These are phyloP conservation scores for Salminus brasiliensis DNA, from an alignment of 2,113 vertebrate species.

Conservation along the genomic window DNA sequence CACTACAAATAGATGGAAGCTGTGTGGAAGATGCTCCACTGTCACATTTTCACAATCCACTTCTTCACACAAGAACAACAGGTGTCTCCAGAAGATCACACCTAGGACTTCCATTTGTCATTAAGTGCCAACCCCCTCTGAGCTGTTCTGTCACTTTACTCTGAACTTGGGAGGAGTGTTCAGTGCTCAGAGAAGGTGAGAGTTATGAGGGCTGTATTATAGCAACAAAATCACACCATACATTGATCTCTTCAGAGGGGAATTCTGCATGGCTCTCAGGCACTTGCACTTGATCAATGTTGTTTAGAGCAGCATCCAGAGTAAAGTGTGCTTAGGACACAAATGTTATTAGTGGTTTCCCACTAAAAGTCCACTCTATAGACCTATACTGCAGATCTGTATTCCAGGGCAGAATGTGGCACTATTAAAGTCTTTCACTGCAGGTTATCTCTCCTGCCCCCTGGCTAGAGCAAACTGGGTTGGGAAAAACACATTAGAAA, in stretches of 20 bases:
- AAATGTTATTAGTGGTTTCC: background rate
- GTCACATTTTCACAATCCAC: constrained; percentile 17
- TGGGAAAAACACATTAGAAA: background rate
- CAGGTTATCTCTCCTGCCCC: background rate
- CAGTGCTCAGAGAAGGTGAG: background rate
- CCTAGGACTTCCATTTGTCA: background rate
- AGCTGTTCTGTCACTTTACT: background rate
- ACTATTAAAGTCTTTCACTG: background rate
- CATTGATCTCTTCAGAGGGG: background rate
- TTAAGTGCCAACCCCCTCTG: background rate
- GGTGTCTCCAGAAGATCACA: background rate
- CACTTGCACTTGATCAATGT: no score
- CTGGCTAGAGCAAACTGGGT: background rate
- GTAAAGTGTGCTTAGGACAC: background rate
- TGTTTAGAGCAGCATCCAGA: background rate
- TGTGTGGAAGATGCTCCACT: background rate
- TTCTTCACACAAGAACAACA: background rate
- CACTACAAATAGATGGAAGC: constrained; percentile 4
- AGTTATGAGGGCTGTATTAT: background rate
- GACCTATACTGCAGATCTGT: background rate
- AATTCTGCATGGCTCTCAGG: no score
- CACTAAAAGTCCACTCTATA: background rate
- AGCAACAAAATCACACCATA: no score
- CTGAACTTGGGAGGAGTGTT: background rate
- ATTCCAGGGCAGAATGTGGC: no score